A percentile compares a stretch with the other conserved stretches of the same genome.
These are phyloP conservation scores for Brachypteracias leptosomus DNA, from an alignment of 2,113 vertebrate species.

Conservation along the genomic window DNA sequence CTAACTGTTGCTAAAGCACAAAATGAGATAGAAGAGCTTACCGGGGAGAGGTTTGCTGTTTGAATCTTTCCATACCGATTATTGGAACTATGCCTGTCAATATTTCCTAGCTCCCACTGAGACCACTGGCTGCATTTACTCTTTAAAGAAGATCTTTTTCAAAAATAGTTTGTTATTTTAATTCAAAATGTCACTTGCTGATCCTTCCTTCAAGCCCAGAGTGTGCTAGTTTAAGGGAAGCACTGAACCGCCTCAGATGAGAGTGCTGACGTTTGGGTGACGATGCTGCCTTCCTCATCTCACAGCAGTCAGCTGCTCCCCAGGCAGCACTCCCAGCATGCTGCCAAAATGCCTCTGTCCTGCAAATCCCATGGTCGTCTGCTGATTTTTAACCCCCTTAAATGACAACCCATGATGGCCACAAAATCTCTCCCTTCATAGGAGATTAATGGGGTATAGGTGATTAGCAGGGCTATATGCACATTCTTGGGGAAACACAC, in stretches of 20 bases:
- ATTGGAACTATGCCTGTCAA: background rate
- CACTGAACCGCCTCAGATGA: rapidly evolving
- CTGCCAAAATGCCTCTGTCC: background rate
- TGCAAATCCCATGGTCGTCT: background rate
- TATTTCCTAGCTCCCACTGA: background rate
- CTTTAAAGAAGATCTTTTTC: background rate
- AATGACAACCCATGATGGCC: background rate
- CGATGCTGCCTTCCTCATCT: background rate
- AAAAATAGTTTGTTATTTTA: background rate
- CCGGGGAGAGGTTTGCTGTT: background rate
- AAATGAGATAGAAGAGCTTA: background rate
- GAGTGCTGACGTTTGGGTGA: background rate
- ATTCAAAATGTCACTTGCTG: background rate
- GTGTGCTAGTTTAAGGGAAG: background rate
- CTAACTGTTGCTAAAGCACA: background rate
- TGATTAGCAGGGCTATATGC: background rate
- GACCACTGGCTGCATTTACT: background rate
- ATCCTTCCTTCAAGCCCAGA: background rate
- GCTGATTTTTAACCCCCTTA: background rate
- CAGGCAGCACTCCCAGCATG: background rate
- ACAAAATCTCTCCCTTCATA: background rate
- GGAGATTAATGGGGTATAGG: background rate
- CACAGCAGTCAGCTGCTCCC: background rate
- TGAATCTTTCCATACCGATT: background rate
- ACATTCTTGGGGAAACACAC: background rate